Conservation (phyloP, 2,888 invertebrate species). For the Synanthedon vespiformis region DNA sequence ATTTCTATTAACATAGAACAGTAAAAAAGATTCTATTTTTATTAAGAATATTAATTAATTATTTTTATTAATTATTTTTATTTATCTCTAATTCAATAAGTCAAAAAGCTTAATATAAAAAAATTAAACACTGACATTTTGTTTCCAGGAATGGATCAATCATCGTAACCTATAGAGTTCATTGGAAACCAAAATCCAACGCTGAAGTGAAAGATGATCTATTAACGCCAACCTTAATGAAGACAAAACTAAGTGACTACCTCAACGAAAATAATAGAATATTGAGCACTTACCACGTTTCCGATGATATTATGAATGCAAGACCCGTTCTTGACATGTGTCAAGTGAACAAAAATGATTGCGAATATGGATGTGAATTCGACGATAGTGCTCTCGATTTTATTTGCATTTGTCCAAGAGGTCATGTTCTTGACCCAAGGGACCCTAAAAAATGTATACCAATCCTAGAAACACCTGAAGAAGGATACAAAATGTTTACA, state of each 20-base stretch:
- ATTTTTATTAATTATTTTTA: too few species aligned
- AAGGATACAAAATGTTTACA: slow-evolving; percentile 21
- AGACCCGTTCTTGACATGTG: slow-evolving; percentile 74
- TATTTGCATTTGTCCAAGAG: slow-evolving; percentile 74
- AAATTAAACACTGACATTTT: slow-evolving; percentile 4
- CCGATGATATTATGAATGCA: slow-evolving; percentile 43
- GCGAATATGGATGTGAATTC: slow-evolving; percentile 76
- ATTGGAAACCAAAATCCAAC: slow-evolving; percentile 70
- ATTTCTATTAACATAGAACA: too few species aligned
- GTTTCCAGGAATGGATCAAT: slow-evolving; percentile 74
- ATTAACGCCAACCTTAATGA: slow-evolving; percentile 55
- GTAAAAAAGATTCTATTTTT: too few species aligned
- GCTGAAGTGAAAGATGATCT: slow-evolving; percentile 57
- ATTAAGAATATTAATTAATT: too few species aligned
- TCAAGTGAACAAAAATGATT: slow-evolving; percentile 73
- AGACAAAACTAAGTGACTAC: slow-evolving; percentile 57
- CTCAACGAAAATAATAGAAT: slow-evolving; percentile 63
- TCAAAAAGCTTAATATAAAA: too few species aligned
- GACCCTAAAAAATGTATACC: slow-evolving; percentile 56
- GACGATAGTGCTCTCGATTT: slow-evolving; percentile 74
- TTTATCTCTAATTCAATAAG: too few species aligned
- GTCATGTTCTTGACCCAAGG: slow-evolving; percentile 44
- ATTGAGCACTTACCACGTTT: slow-evolving; percentile 64
- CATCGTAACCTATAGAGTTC: slow-evolving; percentile 74
- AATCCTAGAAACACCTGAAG: slow-evolving; percentile 28